These are phyloP conservation scores for Muraenolepis orangiensis DNA, from an alignment of 2,797 vertebrate genomes.

Conservation along the genomic window DNA sequence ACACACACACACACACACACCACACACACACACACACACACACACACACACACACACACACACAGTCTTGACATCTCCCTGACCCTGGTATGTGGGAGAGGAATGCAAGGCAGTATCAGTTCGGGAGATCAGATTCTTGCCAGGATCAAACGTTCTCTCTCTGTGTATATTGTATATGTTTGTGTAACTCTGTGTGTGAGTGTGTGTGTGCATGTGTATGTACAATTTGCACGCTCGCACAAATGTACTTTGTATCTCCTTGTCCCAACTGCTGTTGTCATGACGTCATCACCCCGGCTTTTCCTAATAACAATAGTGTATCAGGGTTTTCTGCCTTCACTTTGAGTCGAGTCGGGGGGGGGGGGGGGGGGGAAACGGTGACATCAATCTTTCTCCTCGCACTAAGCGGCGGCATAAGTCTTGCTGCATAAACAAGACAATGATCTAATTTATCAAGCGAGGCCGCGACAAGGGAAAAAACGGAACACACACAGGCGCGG, in stretches of 20 bases:
- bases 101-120: constrained; percentile 69
- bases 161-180: constrained; percentile 23
- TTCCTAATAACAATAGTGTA: constrained; percentile 57
- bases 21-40: constrained; percentile 27
- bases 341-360: no score
- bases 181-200: constrained; percentile 22
- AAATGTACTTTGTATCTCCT: constrained; percentile 2
- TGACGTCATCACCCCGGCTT: constrained; percentile 64
- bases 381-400: constrained; percentile 63
- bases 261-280: constrained; percentile 55
- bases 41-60: constrained; percentile 10
- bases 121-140: constrained; percentile 66
- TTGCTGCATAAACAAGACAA: constrained; percentile 43
- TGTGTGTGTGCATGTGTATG: background rate
- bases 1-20: constrained; percentile 25
- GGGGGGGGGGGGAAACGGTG: constrained; percentile 59
- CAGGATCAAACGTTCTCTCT: constrained; percentile 61
- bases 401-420: constrained; percentile 60
- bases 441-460: constrained; percentile 69
- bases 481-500: constrained; percentile 45
- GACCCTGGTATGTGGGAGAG: constrained; percentile 71
- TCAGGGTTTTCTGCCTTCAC: constrained; percentile 41
- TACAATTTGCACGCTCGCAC: background rate
- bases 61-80: constrained; percentile 57
- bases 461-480: constrained; percentile 61